Evolutionary conservation across 1,140 invertebrate genomes (phyloP).

Genomic region (Luehdorfia chinensis): DNA sequence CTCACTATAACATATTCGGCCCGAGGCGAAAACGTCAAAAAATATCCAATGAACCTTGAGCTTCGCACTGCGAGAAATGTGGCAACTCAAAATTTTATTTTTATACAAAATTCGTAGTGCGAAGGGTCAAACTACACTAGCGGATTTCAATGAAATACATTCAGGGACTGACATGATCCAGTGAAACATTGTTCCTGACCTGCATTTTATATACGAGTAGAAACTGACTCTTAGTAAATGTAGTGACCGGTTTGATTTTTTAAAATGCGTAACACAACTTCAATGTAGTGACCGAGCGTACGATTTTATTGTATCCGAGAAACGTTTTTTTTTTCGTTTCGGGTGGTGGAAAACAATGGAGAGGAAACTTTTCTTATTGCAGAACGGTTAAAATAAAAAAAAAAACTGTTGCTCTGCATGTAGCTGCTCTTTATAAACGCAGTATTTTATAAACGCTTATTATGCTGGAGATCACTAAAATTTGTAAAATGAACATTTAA

Average conservation of each 20-base stretch:
- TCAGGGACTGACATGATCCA: slow-evolving; percentile 29
- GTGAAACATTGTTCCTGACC: slow-evolving; percentile 35
- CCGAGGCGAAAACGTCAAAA: slow-evolving; percentile 28
- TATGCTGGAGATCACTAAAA: no score
- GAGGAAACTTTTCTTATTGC: not conserved
- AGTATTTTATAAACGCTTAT: no score
- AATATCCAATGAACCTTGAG: slow-evolving; percentile 21
- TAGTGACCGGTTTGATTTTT: slow-evolving; percentile 4
- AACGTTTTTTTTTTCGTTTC: slow-evolving; percentile 4
- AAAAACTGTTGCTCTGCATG: no score
- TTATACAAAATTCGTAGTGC: slow-evolving; percentile 15
- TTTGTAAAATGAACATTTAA: no score
- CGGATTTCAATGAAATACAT: slow-evolving; percentile 23
- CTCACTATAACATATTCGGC: slow-evolving; percentile 30
- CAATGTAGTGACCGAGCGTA: slow-evolving; percentile 8
- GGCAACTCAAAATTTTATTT: slow-evolving; percentile 10
- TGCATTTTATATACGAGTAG: slow-evolving; percentile 33
- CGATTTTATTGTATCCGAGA: slow-evolving; percentile 12
- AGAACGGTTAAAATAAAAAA: not conserved
- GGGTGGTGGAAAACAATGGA: slow-evolving; percentile 8
- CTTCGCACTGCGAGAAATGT: slow-evolving; percentile 7
- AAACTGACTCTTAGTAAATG: no score
- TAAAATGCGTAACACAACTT: slow-evolving; percentile 11
- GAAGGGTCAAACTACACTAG: slow-evolving; percentile 24
- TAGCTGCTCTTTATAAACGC: no score